These are phyloP conservation scores for Epizoanthus stellaris DNA, from an alignment of 92 coral and sea anemone species.

Conservation along the genomic window DNA sequence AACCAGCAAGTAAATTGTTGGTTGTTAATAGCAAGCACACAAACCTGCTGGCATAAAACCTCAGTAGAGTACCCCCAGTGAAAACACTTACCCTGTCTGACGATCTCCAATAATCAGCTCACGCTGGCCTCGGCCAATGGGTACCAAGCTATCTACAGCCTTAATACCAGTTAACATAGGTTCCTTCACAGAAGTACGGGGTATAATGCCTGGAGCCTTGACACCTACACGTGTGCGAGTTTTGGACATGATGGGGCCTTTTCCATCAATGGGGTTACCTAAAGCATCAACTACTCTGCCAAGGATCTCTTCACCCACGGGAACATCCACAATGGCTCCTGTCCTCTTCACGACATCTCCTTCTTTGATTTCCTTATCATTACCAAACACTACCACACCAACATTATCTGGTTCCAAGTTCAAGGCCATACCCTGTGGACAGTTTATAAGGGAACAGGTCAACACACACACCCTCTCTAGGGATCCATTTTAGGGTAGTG, in stretches of 20 bases:
- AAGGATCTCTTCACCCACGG: constrained; percentile 91
- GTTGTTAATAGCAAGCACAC: background rate
- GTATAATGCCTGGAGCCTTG: constrained; percentile 99
- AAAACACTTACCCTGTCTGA: constrained; percentile 91
- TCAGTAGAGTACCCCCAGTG: no score
- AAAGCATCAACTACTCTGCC: constrained; percentile 99
- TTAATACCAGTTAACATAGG: constrained; percentile 99
- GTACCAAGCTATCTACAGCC: constrained; percentile 99
- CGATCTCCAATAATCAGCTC: constrained; percentile 99
- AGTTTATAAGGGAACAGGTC: background rate
- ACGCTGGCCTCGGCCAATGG: constrained; percentile 99
- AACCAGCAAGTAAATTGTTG: background rate
- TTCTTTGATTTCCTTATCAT: constrained; percentile 98
- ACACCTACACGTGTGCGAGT: constrained; percentile 92
- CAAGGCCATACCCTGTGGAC: constrained; percentile 94
- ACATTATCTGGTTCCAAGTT: constrained; percentile 99
- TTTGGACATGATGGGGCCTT: constrained; percentile 74
- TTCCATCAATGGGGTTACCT: constrained; percentile 98
- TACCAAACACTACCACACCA: constrained; percentile 99
- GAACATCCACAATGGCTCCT: constrained; percentile 99
- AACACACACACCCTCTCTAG: background rate
- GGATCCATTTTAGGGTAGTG: background rate
- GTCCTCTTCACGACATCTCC: constrained; percentile 99
- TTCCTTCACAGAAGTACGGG: constrained; percentile 97
- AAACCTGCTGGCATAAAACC: background rate